phyloP scores from a whole-genome alignment of 2,797 vertebrate species.

The Sebastes miniatus region DNA sequence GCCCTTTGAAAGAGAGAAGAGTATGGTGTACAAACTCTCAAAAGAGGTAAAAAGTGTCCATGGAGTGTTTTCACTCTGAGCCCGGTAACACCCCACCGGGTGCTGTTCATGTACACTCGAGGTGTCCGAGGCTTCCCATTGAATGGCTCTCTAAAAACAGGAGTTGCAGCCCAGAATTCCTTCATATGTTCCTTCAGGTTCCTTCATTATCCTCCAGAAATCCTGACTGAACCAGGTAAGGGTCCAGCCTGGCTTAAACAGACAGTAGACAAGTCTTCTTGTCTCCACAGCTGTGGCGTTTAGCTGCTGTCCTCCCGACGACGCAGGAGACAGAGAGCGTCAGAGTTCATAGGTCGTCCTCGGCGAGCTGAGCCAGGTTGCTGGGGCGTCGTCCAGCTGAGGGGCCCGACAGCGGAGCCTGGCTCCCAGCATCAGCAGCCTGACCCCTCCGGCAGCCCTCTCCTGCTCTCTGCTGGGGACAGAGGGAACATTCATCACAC shows the following conservation, averaged over 20 bases:
- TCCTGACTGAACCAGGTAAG: slow-evolving; percentile 25
- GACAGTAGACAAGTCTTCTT: slow-evolving; percentile 33
- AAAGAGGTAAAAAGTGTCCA: slow-evolving; percentile 58
- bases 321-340: slow-evolving; percentile 13
- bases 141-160: slow-evolving; percentile 43
- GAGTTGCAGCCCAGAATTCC: slow-evolving; percentile 40
- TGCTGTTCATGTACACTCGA: slow-evolving; percentile 32
- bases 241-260: slow-evolving; percentile 39
- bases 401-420: slow-evolving; percentile 54
- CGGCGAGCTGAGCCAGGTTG: slow-evolving; percentile 88
- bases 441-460: slow-evolving; percentile 75
- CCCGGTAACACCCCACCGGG: slow-evolving; percentile 29
- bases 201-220: slow-evolving; percentile 28
- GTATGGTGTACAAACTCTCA: slow-evolving; percentile 53
- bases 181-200: slow-evolving; percentile 45
- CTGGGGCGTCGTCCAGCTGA: slow-evolving; percentile 79
- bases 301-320: slow-evolving; percentile 48
- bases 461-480: slow-evolving; percentile 75
- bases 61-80: slow-evolving; percentile 38
- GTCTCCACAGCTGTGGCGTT: slow-evolving; percentile 28
- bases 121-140: slow-evolving; percentile 18
- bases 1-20: slow-evolving; percentile 62
- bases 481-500: slow-evolving; percentile 45
- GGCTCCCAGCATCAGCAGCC: slow-evolving; percentile 61
- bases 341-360: slow-evolving; percentile 88